These are phyloP conservation scores for Mechanitis mazaeus DNA, from an alignment of 2,888 invertebrate species.

Conservation along the genomic window DNA sequence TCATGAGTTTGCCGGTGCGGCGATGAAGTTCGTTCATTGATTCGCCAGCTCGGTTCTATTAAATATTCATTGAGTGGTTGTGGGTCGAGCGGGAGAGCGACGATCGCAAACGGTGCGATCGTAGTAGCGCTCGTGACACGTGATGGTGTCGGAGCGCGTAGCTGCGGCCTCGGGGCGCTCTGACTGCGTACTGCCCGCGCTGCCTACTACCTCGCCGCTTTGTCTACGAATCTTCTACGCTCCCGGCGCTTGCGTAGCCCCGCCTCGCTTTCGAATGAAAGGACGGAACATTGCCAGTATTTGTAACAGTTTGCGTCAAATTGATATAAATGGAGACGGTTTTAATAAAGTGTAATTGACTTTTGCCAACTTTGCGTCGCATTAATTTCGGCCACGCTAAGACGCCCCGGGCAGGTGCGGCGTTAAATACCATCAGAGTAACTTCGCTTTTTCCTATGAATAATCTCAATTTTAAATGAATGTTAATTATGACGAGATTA, in stretches of 20 bases:
- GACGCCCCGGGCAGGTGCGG: conserved; percentile 72
- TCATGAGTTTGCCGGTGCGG: conserved; percentile 50
- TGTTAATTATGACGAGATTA: conserved; percentile 70
- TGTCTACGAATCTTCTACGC: conserved; percentile 43
- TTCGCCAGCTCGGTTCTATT: conserved; percentile 55
- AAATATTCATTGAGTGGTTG: conserved; percentile 61
- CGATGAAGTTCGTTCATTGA: conserved; percentile 59
- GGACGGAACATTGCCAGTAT: conserved; percentile 76
- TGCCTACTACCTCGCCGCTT: conserved; percentile 37
- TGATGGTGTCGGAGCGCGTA: conserved; percentile 41
- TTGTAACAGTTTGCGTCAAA: conserved; percentile 77
- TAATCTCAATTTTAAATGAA: conserved; percentile 72
- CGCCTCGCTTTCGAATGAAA: conserved; percentile 70
- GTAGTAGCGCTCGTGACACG: conserved; percentile 34
- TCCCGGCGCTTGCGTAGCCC: conserved; percentile 72
- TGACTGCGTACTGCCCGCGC: conserved; percentile 48
- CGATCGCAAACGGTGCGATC: conserved; percentile 19
- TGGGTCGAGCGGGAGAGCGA: conserved; percentile 48
- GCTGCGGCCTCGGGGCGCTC: conserved; percentile 49
- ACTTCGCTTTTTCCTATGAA: conserved; percentile 66
- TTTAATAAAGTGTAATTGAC: conserved; percentile 78
- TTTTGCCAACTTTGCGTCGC: conserved; percentile 75
- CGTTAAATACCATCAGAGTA: conserved; percentile 65
- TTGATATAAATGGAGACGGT: conserved; percentile 77
- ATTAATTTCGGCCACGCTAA: conserved; percentile 75